These are phyloP conservation scores for Menidia beryllina DNA, from an alignment of 2,113 vertebrate species.

Conservation along the genomic window DNA sequence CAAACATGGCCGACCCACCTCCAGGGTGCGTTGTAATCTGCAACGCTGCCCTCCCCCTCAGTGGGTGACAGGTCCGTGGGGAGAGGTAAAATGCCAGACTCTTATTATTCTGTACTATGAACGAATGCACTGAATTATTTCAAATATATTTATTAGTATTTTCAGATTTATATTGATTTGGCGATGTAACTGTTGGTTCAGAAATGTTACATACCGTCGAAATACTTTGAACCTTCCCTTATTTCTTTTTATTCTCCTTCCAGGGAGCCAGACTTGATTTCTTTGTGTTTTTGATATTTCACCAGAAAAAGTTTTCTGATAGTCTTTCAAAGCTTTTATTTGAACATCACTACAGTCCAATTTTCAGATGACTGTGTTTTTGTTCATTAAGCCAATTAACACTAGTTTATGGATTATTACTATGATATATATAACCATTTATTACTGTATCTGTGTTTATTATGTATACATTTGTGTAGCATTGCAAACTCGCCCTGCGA, in stretches of 20 bases:
- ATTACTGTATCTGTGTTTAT: too few relatives aligned
- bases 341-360: too few relatives aligned
- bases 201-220: too few relatives aligned
- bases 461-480: too few relatives aligned
- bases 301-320: background rate
- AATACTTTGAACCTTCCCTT: background rate
- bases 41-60: constrained; percentile 93
- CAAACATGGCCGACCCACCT: constrained; percentile 87
- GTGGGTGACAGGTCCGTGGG: constrained; percentile 94
- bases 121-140: too few relatives aligned
- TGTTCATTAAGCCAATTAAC: too few relatives aligned
- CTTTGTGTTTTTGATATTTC: background rate
- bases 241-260: background rate
- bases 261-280: background rate
- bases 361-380: too few relatives aligned
- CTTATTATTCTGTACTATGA: background rate
- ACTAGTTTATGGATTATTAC: too few relatives aligned
- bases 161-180: background rate
- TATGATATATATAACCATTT: too few relatives aligned
- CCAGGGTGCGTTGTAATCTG: constrained; percentile 94
- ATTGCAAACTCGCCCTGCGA: too few relatives aligned
- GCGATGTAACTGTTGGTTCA: too few relatives aligned
- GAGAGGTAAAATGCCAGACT: constrained; percentile 84
- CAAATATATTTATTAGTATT: background rate
- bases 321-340: background rate